Percentiles rank a stretch among this genome's conserved stretches.
Evolutionary conservation across 2,797 vertebrate genomes (phyloP).

Genomic region (Cynopterus sphinx): DNA sequence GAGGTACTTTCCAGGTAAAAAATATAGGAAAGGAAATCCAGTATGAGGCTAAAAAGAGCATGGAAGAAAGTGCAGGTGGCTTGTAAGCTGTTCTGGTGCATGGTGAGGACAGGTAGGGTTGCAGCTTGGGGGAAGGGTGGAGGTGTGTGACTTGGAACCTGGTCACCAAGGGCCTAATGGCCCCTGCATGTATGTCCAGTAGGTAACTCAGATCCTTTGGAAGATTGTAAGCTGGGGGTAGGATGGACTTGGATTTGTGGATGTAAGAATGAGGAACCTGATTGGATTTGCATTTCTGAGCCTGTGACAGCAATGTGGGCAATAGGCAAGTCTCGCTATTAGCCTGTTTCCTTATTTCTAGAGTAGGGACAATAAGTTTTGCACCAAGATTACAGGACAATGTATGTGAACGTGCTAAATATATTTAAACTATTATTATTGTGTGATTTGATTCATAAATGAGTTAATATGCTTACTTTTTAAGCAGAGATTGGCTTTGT

Average conservation of each 20-base stretch:
- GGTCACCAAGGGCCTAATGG: background rate
- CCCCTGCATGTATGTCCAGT: background rate
- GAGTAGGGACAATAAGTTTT: background rate
- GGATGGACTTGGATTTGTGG: background rate
- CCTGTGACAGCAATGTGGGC: background rate
- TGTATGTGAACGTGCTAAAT: background rate
- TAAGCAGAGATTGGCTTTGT: background rate
- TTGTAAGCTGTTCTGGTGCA: background rate
- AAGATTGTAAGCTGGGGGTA: background rate
- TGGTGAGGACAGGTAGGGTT: background rate
- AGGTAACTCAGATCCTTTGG: background rate
- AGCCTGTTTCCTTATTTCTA: background rate
- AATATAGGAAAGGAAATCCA: background rate
- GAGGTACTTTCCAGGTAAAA: background rate
- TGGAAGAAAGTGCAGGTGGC: background rate
- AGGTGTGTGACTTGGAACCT: background rate
- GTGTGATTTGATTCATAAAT: background rate
- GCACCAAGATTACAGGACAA: background rate
- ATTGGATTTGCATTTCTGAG: background rate
- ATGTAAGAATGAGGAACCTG: background rate
- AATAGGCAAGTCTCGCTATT: background rate
- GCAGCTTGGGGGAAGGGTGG: background rate
- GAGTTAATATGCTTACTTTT: background rate
- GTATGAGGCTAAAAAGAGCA: background rate
- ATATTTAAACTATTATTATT: background rate